Evolutionary conservation across 2,888 invertebrate species (phyloP).

Genomic region (Pardosa pseudoannulata): DNA sequence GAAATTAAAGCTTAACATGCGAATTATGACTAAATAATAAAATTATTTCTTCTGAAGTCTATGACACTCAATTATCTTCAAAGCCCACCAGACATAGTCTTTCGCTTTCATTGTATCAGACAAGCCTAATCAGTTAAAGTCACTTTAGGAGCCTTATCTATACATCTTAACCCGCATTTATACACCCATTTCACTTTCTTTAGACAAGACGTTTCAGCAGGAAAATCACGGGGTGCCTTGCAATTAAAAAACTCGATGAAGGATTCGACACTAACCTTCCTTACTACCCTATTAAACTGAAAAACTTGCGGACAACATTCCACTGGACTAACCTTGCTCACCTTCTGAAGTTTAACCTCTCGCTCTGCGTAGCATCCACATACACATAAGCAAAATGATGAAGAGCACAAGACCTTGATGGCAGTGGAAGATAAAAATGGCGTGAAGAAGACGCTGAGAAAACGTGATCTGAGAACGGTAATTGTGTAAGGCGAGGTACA

Average conservation of each 20-base stretch:
- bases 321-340: slow-evolving; percentile 39
- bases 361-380: slow-evolving; percentile 2
- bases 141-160: neutral
- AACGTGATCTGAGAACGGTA: neutral
- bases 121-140: neutral
- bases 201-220: neutral
- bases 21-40: no score
- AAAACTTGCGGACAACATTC: slow-evolving; percentile 9
- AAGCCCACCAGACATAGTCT: no score
- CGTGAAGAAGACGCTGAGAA: slow-evolving; percentile 35
- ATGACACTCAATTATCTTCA: no score
- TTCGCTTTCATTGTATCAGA: neutral
- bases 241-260: neutral
- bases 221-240: neutral
- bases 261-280: neutral
- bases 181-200: neutral
- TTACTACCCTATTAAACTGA: slow-evolving; percentile 38
- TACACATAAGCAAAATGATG: slow-evolving; percentile 7
- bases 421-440: slow-evolving; percentile 36
- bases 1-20: no score
- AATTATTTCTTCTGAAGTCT: no score
- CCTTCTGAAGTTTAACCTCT: slow-evolving; percentile 48
- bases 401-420: slow-evolving; percentile 47
- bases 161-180: neutral
- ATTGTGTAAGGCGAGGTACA: neutral